Evolutionary conservation across 2,113 vertebrate species (phyloP), one percentile per base, ranked within the genome.

Genomic region (Chlorodrepanis virens): DNA sequence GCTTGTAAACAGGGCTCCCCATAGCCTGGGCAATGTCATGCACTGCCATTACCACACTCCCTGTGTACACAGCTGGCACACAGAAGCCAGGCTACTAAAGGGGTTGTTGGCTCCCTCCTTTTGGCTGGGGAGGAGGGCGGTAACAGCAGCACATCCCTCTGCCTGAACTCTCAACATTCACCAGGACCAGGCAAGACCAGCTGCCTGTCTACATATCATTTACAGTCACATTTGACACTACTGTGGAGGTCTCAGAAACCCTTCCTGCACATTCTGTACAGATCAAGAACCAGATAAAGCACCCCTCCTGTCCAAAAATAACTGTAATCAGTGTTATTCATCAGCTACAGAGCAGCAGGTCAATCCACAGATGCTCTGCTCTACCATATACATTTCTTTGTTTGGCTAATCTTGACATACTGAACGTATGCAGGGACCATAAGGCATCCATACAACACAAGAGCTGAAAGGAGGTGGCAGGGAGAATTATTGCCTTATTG

Each of bases 31-130:
- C n/a, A 54, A 52, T 3, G 6, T 19, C 68, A 10, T 15, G 29
- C 0, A 0, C 60, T 88, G 76, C 75, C 59, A 31, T 25, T 11
- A 2, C 44, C 1, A 0, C 3, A 0, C 44, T 77, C n/a, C 64
- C 63, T 65, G 40, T 45, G 25, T 24, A n/a, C 15, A 3, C 33
- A 81, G 49, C 53, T 17, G 53, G 72, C 68, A 86, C 69, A 70
- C 40, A 83, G 35, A 44, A 70, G 28, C 21, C 33, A 35, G 63
- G 50, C 24, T 77, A 44, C 53, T 33, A 19, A 60, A 52, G 37
- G 59, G 9, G 12, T 61, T 91, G 49, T 59, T 56, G 33, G 39
- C 21, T 56, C 59, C 24, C 76, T 56, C 63, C 14, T 59, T 80
- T 35, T 42, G 53, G 53, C 68, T 52, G 59, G 23, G 53, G 27